Conservation (phyloP, 2,113 vertebrate species). For the Amphiprion ocellaris region DNA sequence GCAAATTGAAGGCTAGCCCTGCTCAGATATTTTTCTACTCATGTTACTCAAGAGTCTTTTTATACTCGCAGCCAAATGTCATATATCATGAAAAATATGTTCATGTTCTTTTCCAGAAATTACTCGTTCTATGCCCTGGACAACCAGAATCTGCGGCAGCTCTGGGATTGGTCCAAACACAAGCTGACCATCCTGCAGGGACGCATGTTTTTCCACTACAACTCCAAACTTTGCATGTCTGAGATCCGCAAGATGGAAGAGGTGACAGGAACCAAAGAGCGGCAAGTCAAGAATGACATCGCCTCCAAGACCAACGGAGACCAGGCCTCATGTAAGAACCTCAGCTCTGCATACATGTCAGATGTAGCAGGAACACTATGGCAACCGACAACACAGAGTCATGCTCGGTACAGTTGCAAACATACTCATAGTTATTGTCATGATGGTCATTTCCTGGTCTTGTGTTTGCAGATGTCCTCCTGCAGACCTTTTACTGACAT, state of each 20-base stretch:
- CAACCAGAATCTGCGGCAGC: slow-evolving; percentile 97
- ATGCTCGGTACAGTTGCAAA: slow-evolving; percentile 22
- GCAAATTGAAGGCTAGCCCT: slow-evolving; percentile 33
- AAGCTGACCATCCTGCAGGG: slow-evolving; percentile 92
- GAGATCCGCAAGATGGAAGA: slow-evolving; percentile 96
- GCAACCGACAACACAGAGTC: slow-evolving; percentile 23
- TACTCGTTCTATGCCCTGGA: slow-evolving; percentile 97
- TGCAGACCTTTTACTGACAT: slow-evolving; percentile 42
- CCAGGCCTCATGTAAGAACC: slow-evolving; percentile 94
- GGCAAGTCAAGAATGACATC: slow-evolving; percentile 91
- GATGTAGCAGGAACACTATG: slow-evolving; percentile 25
- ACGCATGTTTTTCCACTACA: slow-evolving; percentile 96
- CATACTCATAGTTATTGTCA: slow-evolving; percentile 42
- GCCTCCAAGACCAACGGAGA: slow-evolving; percentile 94
- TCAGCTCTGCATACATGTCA: neutral
- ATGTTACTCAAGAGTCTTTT: slow-evolving; percentile 15
- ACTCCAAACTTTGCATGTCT: slow-evolving; percentile 94
- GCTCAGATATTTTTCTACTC: slow-evolving; percentile 28
- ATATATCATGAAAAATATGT: slow-evolving; percentile 31
- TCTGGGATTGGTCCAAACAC: slow-evolving; percentile 99
- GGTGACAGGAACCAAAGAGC: slow-evolving; percentile 90
- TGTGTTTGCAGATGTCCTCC: slow-evolving; percentile 44
- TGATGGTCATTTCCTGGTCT: slow-evolving; percentile 58
- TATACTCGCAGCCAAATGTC: slow-evolving; percentile 9
- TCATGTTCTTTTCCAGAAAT: slow-evolving; percentile 83